Conservation (phyloP, 2,888 invertebrate genomes). For the Hypena proboscidalis region DNA sequence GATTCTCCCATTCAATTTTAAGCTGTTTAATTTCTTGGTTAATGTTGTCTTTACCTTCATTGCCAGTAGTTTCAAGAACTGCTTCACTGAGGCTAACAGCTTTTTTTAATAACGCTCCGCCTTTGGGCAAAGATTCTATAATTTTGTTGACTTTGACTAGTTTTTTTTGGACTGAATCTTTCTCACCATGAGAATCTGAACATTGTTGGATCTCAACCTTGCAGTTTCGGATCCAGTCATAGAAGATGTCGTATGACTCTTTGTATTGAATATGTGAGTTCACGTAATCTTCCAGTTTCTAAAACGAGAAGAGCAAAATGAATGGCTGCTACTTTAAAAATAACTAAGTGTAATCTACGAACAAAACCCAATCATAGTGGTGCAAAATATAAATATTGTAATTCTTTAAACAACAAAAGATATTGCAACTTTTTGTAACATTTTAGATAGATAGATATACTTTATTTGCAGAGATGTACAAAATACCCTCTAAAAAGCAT, state of each 20-base stretch:
- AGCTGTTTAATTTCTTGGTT: slow-evolving; percentile 93
- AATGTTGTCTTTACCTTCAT: slow-evolving; percentile 93
- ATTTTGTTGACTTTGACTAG: slow-evolving; percentile 90
- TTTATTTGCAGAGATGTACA: no score
- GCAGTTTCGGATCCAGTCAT: slow-evolving; percentile 93
- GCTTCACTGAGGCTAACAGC: slow-evolving; percentile 90
- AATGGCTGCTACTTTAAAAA: not conserved
- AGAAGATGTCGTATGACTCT: slow-evolving; percentile 91
- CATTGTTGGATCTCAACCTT: slow-evolving; percentile 93
- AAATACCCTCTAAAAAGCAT: no score
- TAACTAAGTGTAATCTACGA: no score
- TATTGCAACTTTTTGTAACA: no score
- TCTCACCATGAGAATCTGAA: slow-evolving; percentile 95
- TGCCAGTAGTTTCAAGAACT: slow-evolving; percentile 91
- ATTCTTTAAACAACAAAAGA: no score
- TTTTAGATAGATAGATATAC: no score
- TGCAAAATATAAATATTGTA: no score
- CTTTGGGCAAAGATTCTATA: slow-evolving; percentile 88
- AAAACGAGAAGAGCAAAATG: slow-evolving; percentile 35
- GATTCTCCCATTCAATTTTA: slow-evolving; percentile 92
- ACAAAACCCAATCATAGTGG: no score
- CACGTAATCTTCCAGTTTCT: slow-evolving; percentile 93
- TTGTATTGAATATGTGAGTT: slow-evolving; percentile 95
- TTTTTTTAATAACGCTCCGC: slow-evolving; percentile 89
- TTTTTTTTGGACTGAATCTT: slow-evolving; percentile 90